These are phyloP conservation scores for Lucifuga dentata DNA, from an alignment of 2,113 vertebrate species.

Conservation along the genomic window DNA sequence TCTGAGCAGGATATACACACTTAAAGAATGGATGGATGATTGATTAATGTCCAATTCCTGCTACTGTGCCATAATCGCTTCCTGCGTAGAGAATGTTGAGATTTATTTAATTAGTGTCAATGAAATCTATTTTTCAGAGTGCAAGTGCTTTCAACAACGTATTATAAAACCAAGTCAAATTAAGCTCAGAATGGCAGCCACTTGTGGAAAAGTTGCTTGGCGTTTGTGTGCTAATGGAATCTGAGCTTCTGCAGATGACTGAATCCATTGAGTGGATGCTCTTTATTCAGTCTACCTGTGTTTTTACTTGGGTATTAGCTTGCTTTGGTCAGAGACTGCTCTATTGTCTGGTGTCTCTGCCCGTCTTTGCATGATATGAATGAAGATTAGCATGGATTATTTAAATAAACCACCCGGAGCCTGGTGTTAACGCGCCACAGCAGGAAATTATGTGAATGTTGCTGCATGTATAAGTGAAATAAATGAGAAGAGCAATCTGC, in stretches of 20 bases:
- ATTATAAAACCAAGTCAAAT: conserved; percentile 1
- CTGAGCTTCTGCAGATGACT: conserved; percentile 50
- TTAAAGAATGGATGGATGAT: no score
- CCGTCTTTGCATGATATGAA: conserved; percentile 75
- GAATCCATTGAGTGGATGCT: conserved; percentile 46
- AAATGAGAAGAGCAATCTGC: conserved; percentile 58
- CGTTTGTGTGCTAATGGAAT: conserved; percentile 30
- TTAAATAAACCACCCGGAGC: conserved; percentile 63
- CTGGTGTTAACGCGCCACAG: conserved; percentile 52
- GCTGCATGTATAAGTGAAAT: conserved; percentile 71
- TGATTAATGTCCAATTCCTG: neutral
- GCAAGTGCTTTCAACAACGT: neutral
- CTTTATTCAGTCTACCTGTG: conserved; percentile 66
- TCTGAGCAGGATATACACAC: no score
- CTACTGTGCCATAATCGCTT: no score
- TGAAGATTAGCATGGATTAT: conserved; percentile 70
- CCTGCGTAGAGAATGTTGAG: no score
- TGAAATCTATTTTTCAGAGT: neutral
- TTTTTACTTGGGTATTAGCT: conserved; percentile 67
- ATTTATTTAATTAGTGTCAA: neutral
- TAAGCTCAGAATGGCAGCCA: conserved; percentile 18
- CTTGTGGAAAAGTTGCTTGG: conserved; percentile 39
- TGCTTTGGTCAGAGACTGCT: conserved; percentile 61
- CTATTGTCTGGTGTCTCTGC: conserved; percentile 65
- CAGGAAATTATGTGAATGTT: conserved; percentile 76